These are phyloP conservation scores for Gastrophysa polygoni DNA, from an alignment of 2,888 invertebrate species.

Conservation along the genomic window DNA sequence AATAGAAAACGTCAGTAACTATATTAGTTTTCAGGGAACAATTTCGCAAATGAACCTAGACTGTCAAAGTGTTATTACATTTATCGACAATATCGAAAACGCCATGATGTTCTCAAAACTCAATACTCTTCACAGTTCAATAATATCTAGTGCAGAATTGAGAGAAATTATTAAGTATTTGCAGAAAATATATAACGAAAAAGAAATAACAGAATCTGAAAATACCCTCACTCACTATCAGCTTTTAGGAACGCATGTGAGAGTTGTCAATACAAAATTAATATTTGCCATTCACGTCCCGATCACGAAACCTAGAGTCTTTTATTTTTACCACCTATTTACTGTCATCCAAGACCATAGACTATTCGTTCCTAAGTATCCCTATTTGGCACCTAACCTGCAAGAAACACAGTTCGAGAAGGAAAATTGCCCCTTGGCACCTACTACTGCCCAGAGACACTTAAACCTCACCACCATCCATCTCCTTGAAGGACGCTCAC, in stretches of 20 bases:
- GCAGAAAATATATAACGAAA: not conserved
- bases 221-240: slow-evolving; percentile 1
- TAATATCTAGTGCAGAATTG: not conserved
- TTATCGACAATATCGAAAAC: not conserved
- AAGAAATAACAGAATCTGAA: not conserved
- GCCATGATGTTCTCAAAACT: not conserved
- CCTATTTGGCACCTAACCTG: not conserved
- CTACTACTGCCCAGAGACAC: not conserved
- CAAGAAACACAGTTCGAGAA: slow-evolving; percentile 5
- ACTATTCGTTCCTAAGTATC: slow-evolving; percentile 1
- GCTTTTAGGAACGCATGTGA: slow-evolving; percentile 10
- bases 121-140: not conserved
- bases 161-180: not conserved
- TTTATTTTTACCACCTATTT: not conserved
- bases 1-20: not conserved
- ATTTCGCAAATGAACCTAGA: not conserved
- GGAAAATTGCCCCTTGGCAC: not conserved
- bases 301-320: not conserved
- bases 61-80: not conserved
- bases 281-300: slow-evolving; percentile 15
- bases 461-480: not conserved
- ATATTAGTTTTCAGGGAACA: slow-evolving; percentile 2
- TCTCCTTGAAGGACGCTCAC: not conserved
- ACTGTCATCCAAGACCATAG: not conserved
- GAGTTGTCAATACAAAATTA: slow-evolving; percentile 5